Evolutionary conservation across 2,113 vertebrate species (phyloP).

Genomic region (Mixornis gularis): DNA sequence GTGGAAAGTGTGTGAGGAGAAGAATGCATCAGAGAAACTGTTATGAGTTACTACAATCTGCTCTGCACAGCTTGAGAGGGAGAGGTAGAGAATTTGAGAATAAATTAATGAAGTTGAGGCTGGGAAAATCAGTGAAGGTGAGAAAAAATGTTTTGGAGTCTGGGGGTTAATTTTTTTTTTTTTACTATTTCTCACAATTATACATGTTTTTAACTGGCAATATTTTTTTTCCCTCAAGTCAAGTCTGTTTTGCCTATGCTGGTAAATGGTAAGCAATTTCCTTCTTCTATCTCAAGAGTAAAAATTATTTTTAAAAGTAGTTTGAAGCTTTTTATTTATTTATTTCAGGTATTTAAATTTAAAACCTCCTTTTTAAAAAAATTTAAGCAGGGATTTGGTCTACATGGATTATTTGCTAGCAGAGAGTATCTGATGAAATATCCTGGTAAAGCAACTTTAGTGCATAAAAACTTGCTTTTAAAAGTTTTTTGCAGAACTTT

Average conservation of each 20-base stretch:
- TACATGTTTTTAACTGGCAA: background rate
- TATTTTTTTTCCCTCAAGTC: background rate
- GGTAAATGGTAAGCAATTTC: background rate
- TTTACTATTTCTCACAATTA: background rate
- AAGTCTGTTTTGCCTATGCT: background rate
- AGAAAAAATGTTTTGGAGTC: background rate
- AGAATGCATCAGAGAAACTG: accelerated
- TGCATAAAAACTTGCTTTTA: background rate
- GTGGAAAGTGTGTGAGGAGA: background rate
- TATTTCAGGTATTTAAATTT: background rate
- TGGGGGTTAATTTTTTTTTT: background rate
- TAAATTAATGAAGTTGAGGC: background rate
- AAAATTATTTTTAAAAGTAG: background rate
- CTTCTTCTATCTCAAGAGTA: background rate
- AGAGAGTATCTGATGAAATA: background rate
- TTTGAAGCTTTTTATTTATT: background rate
- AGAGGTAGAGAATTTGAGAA: background rate
- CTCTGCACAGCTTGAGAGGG: accelerated
- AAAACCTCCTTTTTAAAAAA: background rate
- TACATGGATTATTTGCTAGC: background rate
- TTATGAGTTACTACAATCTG: background rate
- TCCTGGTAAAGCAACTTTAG: background rate
- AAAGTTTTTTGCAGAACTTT: background rate
- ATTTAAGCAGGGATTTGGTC: background rate
- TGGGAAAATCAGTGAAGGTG: background rate